Percentiles rank a stretch among this genome's conserved stretches.
Conservation (phyloP, 2,888 invertebrate genomes). For the Cantharis lateralis region DNA sequence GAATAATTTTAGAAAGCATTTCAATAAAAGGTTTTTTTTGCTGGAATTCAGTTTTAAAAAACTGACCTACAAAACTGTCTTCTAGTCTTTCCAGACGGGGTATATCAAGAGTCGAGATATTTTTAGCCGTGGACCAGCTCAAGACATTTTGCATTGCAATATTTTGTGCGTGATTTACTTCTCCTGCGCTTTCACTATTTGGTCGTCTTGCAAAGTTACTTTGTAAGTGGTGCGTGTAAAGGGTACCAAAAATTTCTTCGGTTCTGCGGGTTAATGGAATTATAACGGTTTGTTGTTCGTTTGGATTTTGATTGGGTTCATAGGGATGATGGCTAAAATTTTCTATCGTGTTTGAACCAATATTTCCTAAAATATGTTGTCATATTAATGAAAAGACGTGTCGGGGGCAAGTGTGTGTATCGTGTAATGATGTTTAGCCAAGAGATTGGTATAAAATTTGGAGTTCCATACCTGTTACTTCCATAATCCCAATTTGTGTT, state of each 20-base stretch:
- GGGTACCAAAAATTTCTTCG: constrained; percentile 62
- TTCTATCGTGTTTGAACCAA: constrained; percentile 60
- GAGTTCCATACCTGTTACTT: constrained; percentile 51
- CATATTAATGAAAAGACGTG: constrained; percentile 17
- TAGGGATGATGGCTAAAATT: constrained; percentile 68
- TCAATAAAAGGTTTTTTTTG: not conserved
- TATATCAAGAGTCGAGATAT: constrained; percentile 44
- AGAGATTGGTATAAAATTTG: not conserved
- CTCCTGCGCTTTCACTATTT: not conserved
- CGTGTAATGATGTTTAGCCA: not conserved
- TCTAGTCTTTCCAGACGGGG: constrained; percentile 19
- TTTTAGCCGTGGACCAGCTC: constrained; percentile 53
- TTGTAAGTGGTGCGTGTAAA: constrained; percentile 45
- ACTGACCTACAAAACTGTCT: not conserved
- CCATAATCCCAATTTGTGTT: constrained; percentile 77
- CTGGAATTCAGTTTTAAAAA: not conserved
- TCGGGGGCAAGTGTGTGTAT: constrained; percentile 6
- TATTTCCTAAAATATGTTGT: constrained; percentile 47
- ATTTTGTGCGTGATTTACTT: constrained; percentile 1
- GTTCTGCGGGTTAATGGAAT: constrained; percentile 68
- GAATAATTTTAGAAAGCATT: not conserved
- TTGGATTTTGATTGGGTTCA: constrained; percentile 58
- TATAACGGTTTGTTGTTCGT: constrained; percentile 63
- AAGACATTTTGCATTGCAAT: constrained; percentile 50
- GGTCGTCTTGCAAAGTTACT: constrained; percentile 16